phyloP scores from a whole-genome alignment of 2,797 vertebrate species.

The Fratercula arctica region DNA sequence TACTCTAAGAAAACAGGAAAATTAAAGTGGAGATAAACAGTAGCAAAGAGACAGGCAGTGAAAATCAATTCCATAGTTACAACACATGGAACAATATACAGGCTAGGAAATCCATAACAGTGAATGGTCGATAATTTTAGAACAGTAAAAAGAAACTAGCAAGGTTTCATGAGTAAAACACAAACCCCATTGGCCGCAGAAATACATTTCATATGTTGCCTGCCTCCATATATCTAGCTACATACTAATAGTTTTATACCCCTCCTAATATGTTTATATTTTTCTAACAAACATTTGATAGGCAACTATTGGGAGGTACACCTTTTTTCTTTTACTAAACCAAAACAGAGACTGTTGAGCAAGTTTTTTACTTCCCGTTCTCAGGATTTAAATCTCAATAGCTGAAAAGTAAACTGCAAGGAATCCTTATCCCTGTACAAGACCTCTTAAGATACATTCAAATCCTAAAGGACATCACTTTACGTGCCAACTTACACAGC shows the following conservation, averaged over 20 bases:
- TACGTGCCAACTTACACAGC: background rate
- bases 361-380: background rate
- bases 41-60: background rate
- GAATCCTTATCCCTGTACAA: background rate
- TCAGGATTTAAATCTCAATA: background rate
- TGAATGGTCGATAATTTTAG: background rate
- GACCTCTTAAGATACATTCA: background rate
- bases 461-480: background rate
- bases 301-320: background rate
- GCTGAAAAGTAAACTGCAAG: background rate
- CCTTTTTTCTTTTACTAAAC: background rate
- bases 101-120: background rate
- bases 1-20: background rate
- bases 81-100: background rate
- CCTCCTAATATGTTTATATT: accelerated
- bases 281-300: background rate
- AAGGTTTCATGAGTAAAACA: background rate
- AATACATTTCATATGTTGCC: background rate
- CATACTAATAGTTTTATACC: background rate
- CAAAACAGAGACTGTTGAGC: background rate
- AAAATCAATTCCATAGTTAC: conserved; percentile 50
- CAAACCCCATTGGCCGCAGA: background rate
- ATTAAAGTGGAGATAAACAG: background rate
- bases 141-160: background rate
- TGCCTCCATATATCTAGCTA: background rate